Evolutionary conservation across 2,113 vertebrate species (phyloP), one percentile per base, ranked within the genome.

Genomic region (Pachyramphus minor): DNA sequence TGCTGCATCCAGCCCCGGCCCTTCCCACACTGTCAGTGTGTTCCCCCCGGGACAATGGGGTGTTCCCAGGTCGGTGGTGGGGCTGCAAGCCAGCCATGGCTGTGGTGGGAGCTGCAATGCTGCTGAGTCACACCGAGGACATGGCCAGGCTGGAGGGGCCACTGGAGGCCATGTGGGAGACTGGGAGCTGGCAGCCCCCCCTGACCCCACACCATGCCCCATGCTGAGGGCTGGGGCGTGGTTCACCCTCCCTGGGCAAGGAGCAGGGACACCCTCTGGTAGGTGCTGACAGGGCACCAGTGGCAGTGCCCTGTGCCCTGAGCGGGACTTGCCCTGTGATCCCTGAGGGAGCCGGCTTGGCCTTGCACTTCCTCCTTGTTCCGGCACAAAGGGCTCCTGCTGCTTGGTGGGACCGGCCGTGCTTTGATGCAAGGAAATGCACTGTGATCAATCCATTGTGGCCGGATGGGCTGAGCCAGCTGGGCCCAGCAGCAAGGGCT

Each of bases 171-270:
- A 4, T 10, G 0, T 3, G 31, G 21, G 35, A 50, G 64, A 12
- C 49, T 6, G 74, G 35, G 69, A 73, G 31, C 64, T 59, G 58
- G 24, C 41, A 42, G n/a, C 33, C 49, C 18, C 2, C 19, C 12
- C 71, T 28, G 21, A 28, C n/a, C 42, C 33, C 7, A 1, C 0
- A 0, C 63, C 14, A 1, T 5, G 5, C 47, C 2, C 0, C 23
- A 42, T 50, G 25, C 71, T 18, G 17, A 2, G 14, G 7, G 41
- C 52, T n/a, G 37, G 12, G 55, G 11, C 24, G 3, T 1, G 3
- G 5, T 41, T 74, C 11, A 3, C 31, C 42, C 23, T 59, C 55
- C 42, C 67, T 14, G 11, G 55, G 41, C 33, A 30, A 56, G 35
- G 52, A 75, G 33, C 76, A 6, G 7, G 24, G 60, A 41, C 10